Base-by-base conservation (phyloP, 2,888 invertebrate species). In the Drosophila leonis region DNA sequence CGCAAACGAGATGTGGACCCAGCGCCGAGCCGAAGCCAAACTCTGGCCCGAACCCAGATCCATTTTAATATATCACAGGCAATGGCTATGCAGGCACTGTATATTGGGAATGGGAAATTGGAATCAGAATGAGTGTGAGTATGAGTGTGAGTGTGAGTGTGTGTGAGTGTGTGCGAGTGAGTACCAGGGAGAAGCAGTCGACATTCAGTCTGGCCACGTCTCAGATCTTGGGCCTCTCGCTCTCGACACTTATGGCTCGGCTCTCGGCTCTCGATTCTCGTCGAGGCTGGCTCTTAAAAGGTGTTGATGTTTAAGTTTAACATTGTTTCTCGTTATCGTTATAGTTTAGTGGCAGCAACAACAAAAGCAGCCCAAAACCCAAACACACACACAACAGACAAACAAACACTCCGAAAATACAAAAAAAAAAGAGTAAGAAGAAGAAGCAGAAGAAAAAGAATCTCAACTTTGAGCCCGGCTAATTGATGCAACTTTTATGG, bases 241-340 rank as follows among this genome's bases (percentile, higher is more conserved):
- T n/a, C n/a, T n/a, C n/a, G n/a, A n/a, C n/a, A n/a, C n/a, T n/a
- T n/a, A n/a, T n/a, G n/a, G n/a, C n/a, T n/a, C n/a, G n/a, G n/a
- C n/a, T 46, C 63, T 35, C 18, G 51, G 8, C 29, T 57, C 56
- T 71, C 51, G 41, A 29, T 33, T 29, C 66, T 72, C 52, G 49
- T 15, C 39, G 44, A 41, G 20, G 29, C 57, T 54, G 82, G 83
- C 83, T 87, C 86, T 90, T 90, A 90, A 90, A 91, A 91, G 91
- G 91, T 91, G 91, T 91, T 89, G 91, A 91, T 91, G 91, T 91
- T 91, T 91, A 91, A 90, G 91, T 91, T 91, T 88, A 90, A 91
- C 90, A 90, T 86, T 90, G 90, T 90, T 89, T 90, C 82, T 83
- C 81, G 84, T 91, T 91, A 91, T 91, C 91, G 90, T 84, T 90